Conservation (phyloP, 2,888 invertebrate genomes). For the Metalampra italica region DNA sequence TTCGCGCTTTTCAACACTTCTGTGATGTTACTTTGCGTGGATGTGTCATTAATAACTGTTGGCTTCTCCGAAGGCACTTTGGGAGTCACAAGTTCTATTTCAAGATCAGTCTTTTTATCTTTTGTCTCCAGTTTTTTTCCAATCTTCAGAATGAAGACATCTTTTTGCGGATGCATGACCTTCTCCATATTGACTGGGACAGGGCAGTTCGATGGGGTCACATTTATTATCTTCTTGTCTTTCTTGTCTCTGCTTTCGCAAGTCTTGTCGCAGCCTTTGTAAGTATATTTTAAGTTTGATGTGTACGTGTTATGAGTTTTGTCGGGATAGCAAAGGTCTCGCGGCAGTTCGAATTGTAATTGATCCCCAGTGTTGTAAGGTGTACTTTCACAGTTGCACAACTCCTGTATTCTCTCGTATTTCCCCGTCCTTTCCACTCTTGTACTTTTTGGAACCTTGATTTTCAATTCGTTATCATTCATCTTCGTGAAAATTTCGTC, state of each 20-base stretch:
- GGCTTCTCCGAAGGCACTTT: conserved; percentile 43
- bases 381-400: conserved; percentile 59
- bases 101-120: conserved; percentile 68
- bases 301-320: conserved; percentile 44
- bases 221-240: conserved; percentile 50
- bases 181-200: conserved; percentile 62
- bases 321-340: conserved; percentile 38
- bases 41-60: conserved; percentile 31
- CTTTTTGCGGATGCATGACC: conserved; percentile 52
- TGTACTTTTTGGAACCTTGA: conserved; percentile 63
- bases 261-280: conserved; percentile 41
- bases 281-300: conserved; percentile 58
- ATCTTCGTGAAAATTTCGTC: conserved; percentile 70
- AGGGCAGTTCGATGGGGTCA: conserved; percentile 63
- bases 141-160: conserved; percentile 69
- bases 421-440: conserved; percentile 55
- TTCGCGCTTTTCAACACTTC: conserved; percentile 26
- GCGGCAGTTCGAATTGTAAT: conserved; percentile 62
- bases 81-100: conserved; percentile 68
- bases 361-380: conserved; percentile 63
- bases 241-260: conserved; percentile 35
- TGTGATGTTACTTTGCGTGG: conserved; percentile 45
- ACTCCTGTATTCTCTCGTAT: conserved; percentile 61
- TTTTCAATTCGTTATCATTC: conserved; percentile 66
- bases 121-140: conserved; percentile 67